Evolutionary conservation across 2,888 invertebrate genomes (phyloP), one percentile per base, ranked within the genome.

Genomic region (Phania funesta): DNA sequence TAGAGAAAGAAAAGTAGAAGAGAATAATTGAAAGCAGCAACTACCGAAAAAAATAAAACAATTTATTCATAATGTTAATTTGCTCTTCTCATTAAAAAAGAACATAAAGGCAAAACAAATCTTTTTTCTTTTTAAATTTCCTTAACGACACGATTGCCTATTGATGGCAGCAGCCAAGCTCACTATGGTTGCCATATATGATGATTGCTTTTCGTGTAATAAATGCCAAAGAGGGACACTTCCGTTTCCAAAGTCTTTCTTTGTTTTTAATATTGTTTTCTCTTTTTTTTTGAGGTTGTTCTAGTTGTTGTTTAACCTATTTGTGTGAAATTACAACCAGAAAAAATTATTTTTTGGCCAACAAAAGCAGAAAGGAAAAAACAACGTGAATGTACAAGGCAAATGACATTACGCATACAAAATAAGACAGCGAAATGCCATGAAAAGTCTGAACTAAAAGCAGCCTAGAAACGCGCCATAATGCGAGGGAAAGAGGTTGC

Each of bases 141-240:
- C 26, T 65, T 22, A 8, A 26, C 58, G 29, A 11, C 56, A 41
- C 50, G 75, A 67, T 76, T 67, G 76, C 18, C 68, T 76, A 68
- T 67, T 60, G 60, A 76, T 76, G 67, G 62, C 76, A 68, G 35
- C 44, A 20, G 4, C 9, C 44, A 46, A 56, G 32, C 18, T 46
- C 26, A 54, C 8, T 54, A 29, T 50, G 64, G 65, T 58, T 67
- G 64, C 24, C 26, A 5, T 35, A 24, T 22, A 56, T 62, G 74
- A 74, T 75, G 80, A 80, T 75, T 75, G 64, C 75, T 65, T 58
- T 58, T 48, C 74, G 54, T 58, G 44, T 60, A 73, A 73, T 56
- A 81, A 67, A 41, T 77, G 67, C 46, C 77, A 77, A 81, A 73
- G 62, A 77, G 46, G 62, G 32, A 54, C 67, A 81, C 67, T 81